A percentile compares a stretch with the other conserved stretches of the same genome.
phyloP scores from a whole-genome alignment of 2,888 invertebrate species.

The Troilus luridus region DNA sequence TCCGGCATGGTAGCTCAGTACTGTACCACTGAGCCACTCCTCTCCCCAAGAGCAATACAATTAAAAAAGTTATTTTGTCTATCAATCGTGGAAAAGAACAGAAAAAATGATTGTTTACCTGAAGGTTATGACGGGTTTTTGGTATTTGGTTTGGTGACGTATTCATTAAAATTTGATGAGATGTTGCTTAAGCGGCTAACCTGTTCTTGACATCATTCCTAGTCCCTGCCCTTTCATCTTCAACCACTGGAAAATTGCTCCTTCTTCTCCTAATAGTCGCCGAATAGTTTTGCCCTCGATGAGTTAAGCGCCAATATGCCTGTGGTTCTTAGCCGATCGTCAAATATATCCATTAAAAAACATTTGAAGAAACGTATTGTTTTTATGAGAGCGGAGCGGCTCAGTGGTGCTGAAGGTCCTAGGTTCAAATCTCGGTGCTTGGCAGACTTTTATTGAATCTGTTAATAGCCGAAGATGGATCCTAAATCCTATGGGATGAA shows the following conservation, averaged over 20 bases:
- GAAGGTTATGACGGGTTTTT: neutral
- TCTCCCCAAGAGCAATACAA: neutral
- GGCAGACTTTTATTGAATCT: too few species aligned
- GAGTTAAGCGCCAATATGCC: neutral
- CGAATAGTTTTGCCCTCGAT: neutral
- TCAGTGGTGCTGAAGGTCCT: too few species aligned
- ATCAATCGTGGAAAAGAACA: neutral
- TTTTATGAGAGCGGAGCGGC: too few species aligned
- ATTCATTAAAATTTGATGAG: slow-evolving; percentile 24
- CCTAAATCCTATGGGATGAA: too few species aligned
- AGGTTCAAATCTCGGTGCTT: too few species aligned
- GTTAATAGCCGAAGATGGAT: too few species aligned
- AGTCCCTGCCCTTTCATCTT: neutral
- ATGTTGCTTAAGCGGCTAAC: neutral
- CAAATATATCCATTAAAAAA: too few species aligned
- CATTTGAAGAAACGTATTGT: too few species aligned
- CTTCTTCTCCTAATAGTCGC: slow-evolving; percentile 20
- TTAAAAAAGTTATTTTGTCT: neutral
- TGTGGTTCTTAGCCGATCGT: neutral
- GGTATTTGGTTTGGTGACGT: neutral
- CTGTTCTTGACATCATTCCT: slow-evolving; percentile 44
- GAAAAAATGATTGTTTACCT: neutral
- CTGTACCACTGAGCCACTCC: too few species aligned
- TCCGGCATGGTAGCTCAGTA: too few species aligned
- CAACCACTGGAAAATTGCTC: slow-evolving; percentile 41